Evolutionary conservation across 2,797 vertebrate species (phyloP), one percentile per base, ranked within the genome.

Genomic region (Trematomus bernacchii): DNA sequence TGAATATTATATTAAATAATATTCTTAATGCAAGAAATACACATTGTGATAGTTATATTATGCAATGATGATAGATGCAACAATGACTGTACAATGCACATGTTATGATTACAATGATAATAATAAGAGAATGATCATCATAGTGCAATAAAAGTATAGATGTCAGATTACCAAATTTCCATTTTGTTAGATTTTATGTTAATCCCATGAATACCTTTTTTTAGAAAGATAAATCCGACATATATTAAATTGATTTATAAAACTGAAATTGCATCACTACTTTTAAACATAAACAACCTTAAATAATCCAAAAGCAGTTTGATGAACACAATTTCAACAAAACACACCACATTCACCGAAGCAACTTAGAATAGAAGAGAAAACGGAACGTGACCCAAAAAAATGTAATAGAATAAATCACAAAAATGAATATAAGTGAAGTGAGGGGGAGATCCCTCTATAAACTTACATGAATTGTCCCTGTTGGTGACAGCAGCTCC

Each of bases 381-480:
- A 40, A 42, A 30, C 0, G 1, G n/a, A 16, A 9, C 10, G 33
- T 13, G 9, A 52, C 46, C 11, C 7, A 27, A 54, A 42, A 51
- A 33, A 42, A 19, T 4, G 23, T 10, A 47, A 6, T 10, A 15
- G 3, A 47, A 43, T 14, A 27, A 54, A 19, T 47, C 42, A n/a
- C 14, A 52, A 16, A 19, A 18, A 9, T 53, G 15, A 46, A 60
- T 7, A 37, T 1, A 37, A 37, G 4, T 37, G 0, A 18, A 40
- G 44, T 43, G 14, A 57, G 27, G 27, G 4, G 27, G 27, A 4
- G 10, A 46, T 10, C 18, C n/a, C 10, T 10, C 18, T n/a, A 7
- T 11, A 4, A 23, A 92, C 92, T 93, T 47, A 94, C 94, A 61
- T 68, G 19, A 64, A 76, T 68, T 27, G 66, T 76, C 37, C 23